Percentiles rank a stretch among this genome's conserved stretches.
phyloP scores from a whole-genome alignment of 2,113 vertebrate species.

The Geococcyx californianus region DNA sequence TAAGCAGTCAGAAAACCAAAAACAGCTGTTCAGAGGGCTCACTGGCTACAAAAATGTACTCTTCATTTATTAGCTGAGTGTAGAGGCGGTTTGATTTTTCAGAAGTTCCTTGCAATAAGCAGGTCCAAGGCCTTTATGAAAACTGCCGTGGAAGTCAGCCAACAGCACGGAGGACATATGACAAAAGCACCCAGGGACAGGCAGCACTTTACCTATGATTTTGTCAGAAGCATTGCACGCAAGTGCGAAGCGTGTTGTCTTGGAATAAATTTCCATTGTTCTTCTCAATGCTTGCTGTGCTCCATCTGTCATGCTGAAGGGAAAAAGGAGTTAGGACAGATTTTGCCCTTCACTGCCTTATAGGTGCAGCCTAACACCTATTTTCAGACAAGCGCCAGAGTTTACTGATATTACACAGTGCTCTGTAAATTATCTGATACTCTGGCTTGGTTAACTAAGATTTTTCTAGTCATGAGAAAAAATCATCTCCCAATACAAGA shows the following conservation, averaged over 20 bases:
- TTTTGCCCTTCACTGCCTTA: neutral
- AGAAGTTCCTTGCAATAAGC: neutral
- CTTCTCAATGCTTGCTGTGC: constrained; percentile 95
- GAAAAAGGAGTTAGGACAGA: neutral
- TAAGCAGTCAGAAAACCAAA: neutral
- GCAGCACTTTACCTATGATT: constrained; percentile 84
- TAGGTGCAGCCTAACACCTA: neutral
- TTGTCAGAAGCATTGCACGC: constrained; percentile 97
- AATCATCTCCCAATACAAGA: neutral
- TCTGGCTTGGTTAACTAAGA: neutral
- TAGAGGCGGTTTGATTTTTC: neutral
- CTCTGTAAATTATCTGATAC: neutral
- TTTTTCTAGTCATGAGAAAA: neutral
- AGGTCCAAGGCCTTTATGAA: neutral
- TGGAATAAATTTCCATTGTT: constrained; percentile 99
- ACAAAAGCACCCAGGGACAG: neutral
- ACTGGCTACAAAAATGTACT: neutral
- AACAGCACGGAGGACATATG: neutral
- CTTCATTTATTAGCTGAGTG: neutral
- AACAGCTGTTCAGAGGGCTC: neutral
- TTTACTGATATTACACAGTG: neutral
- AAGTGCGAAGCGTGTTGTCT: constrained; percentile 94
- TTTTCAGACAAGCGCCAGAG: neutral
- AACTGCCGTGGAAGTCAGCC: neutral
- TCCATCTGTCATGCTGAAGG: constrained; percentile 93